A percentile compares a stretch with the other conserved stretches of the same genome.
These are phyloP conservation scores for Drosophila niveifrons DNA, from an alignment of 2,888 invertebrate genomes.

Conservation along the genomic window DNA sequence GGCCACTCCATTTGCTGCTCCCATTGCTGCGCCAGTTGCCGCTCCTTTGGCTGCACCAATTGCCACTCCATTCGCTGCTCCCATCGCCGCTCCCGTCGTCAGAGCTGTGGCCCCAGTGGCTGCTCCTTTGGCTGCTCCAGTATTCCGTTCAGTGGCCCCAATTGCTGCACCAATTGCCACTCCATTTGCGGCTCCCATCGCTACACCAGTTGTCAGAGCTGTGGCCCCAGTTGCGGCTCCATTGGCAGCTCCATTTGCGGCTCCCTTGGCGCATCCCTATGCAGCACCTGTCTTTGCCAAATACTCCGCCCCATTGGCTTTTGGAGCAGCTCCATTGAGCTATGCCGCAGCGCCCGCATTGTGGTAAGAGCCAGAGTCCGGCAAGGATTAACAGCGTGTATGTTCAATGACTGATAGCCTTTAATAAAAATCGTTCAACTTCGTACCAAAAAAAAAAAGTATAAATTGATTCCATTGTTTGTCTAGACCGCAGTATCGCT, in stretches of 20 bases:
- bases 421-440: constrained; percentile 69
- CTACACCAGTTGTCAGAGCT: constrained; percentile 34
- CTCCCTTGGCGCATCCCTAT: constrained; percentile 47
- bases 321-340: constrained; percentile 56
- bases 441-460: constrained; percentile 33
- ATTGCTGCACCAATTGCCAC: constrained; percentile 33
- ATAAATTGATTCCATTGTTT: constrained; percentile 43
- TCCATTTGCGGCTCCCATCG: constrained; percentile 44
- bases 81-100: constrained; percentile 40
- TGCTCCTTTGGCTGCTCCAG: constrained; percentile 34
- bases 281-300: constrained; percentile 57
- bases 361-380: constrained; percentile 51
- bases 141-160: constrained; percentile 30
- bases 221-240: constrained; percentile 40
- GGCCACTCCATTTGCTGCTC: constrained; percentile 32
- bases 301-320: constrained; percentile 59
- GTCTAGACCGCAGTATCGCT: constrained; percentile 17
- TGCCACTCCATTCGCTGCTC: constrained; percentile 44
- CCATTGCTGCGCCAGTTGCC: constrained; percentile 48
- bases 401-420: constrained; percentile 71
- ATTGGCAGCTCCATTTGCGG: constrained; percentile 35
- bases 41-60: constrained; percentile 57
- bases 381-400: constrained; percentile 49
- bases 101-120: constrained; percentile 46
- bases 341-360: constrained; percentile 64